Conservation (phyloP, 2,797 vertebrate genomes). For the Tauraco hartlaubi region DNA sequence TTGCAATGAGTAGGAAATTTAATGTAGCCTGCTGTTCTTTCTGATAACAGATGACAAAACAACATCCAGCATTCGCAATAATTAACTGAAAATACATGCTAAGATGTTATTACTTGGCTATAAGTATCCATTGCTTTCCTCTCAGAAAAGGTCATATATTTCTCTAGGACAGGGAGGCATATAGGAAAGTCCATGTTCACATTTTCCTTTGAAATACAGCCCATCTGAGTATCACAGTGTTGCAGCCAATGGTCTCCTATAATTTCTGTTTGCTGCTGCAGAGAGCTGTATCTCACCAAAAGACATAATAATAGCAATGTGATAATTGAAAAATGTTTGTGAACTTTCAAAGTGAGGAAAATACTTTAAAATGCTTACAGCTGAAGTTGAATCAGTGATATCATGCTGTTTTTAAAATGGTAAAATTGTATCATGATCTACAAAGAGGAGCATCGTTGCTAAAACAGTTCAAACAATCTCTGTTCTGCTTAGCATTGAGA, state of each 20-base stretch:
- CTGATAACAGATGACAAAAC: constrained; percentile 25
- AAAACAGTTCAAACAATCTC: neutral
- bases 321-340: neutral
- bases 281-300: neutral
- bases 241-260: neutral
- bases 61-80: neutral
- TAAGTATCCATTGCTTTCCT: constrained; percentile 7
- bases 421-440: neutral
- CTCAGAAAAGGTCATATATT: neutral
- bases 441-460: neutral
- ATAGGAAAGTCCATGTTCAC: neutral
- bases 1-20: neutral
- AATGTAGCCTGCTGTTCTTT: neutral
- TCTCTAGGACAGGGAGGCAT: neutral
- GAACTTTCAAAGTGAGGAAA: neutral
- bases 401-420: neutral
- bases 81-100: constrained; percentile 35
- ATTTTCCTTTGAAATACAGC: neutral
- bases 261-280: neutral
- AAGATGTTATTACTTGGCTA: neutral
- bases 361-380: neutral
- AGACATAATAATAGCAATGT: neutral
- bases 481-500: neutral
- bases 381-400: neutral
- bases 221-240: neutral